phyloP scores from a whole-genome alignment of 2,113 vertebrate species.

The Pleuronectes platessa region DNA sequence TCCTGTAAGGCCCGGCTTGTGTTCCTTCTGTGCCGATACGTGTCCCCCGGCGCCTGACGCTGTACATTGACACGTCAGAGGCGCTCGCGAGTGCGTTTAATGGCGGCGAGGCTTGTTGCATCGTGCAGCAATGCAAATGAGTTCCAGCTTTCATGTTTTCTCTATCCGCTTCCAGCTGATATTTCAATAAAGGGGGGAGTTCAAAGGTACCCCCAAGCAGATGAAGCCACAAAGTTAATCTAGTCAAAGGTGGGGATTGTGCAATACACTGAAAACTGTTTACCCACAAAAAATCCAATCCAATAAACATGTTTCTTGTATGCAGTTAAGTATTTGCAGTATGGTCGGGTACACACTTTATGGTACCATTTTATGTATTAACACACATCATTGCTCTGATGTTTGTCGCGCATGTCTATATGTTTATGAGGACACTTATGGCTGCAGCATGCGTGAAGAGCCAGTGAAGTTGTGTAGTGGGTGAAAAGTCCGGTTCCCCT shows the following conservation, averaged over 20 bases:
- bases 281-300: too few species aligned
- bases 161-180: conserved; percentile 11
- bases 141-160: conserved; percentile 25
- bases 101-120: not conserved
- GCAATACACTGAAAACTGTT: too few species aligned
- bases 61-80: not conserved
- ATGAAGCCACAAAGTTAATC: conserved; percentile 9
- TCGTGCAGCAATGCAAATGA: not conserved
- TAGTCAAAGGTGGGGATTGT: not conserved
- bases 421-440: too few species aligned
- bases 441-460: too few species aligned
- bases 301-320: too few species aligned
- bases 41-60: not conserved
- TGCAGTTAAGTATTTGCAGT: too few species aligned
- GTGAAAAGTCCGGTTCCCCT: too few species aligned
- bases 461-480: too few species aligned
- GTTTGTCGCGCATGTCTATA: too few species aligned
- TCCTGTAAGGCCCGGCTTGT: not conserved
- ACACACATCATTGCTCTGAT: too few species aligned
- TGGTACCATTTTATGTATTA: too few species aligned
- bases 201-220: conserved; percentile 21
- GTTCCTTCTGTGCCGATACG: not conserved
- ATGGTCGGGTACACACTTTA: too few species aligned
- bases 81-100: not conserved
- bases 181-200: conserved; percentile 8